Percentiles rank a stretch among this genome's conserved stretches.
These are phyloP conservation scores for Polyodon spathula DNA, from an alignment of 2,113 vertebrate species.

Conservation along the genomic window DNA sequence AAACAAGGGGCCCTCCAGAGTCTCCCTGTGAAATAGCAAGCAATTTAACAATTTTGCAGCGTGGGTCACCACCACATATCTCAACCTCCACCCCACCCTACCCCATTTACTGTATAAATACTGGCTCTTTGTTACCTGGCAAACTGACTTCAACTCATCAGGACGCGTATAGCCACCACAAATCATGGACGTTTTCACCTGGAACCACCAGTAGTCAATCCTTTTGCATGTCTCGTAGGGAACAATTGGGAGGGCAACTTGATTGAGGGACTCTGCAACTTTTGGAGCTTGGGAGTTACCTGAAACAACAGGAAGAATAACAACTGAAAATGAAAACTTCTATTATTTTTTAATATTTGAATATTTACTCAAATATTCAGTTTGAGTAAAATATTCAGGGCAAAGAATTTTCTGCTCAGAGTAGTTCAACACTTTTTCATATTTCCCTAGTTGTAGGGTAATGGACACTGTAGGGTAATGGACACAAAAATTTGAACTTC, in stretches of 20 bases:
- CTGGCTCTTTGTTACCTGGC: constrained; percentile 57
- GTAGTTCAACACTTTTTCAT: no score
- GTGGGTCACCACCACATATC: not conserved
- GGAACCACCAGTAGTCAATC: constrained; percentile 67
- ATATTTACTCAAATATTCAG: no score
- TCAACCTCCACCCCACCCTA: not conserved
- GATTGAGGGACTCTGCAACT: constrained; percentile 49
- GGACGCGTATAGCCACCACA: constrained; percentile 57
- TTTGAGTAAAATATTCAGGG: no score
- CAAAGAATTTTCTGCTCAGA: no score
- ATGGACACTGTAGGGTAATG: no score
- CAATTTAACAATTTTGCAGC: not conserved
- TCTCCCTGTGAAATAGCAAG: constrained; percentile 44
- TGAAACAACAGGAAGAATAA: constrained; percentile 18
- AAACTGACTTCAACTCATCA: constrained; percentile 57
- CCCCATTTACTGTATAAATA: constrained; percentile 6
- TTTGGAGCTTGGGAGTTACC: constrained; percentile 48
- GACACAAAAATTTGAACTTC: no score
- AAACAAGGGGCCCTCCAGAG: constrained; percentile 61
- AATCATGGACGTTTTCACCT: constrained; percentile 64
- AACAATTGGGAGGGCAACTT: constrained; percentile 57
- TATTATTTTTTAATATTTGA: no score
- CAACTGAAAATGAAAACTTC: not conserved
- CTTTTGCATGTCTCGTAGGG: constrained; percentile 51
- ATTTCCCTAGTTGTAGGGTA: no score